These are phyloP conservation scores for Phocoena phocoena DNA, from an alignment of 2,113 vertebrate species.

Conservation along the genomic window DNA sequence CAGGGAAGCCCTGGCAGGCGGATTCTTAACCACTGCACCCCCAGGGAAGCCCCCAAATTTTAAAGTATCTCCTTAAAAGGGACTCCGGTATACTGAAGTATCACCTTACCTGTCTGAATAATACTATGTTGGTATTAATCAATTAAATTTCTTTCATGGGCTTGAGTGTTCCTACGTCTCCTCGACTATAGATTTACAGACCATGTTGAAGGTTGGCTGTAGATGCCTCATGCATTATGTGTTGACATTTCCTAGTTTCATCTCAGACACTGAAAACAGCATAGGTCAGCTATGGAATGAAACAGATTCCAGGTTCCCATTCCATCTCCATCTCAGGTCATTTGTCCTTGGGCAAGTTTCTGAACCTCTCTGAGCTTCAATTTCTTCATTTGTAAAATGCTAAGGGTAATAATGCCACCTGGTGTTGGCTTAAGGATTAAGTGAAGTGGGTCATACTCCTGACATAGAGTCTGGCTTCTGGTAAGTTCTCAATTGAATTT, in stretches of 20 bases:
- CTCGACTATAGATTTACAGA: not conserved
- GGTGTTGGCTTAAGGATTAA: not conserved
- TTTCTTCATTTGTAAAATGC: not conserved
- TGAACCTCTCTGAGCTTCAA: not conserved
- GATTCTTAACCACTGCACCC: too few relatives aligned
- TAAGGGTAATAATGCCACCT: not conserved
- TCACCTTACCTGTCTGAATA: not conserved
- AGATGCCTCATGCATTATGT: not conserved
- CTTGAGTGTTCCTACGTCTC: not conserved
- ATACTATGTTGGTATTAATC: not conserved
- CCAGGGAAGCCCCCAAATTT: not conserved
- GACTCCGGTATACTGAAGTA: not conserved
- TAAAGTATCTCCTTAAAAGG: not conserved
- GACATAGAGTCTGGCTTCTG: not conserved
- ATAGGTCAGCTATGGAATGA: not conserved
- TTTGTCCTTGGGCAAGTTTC: not conserved
- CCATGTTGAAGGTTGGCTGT: not conserved
- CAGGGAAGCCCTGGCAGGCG: too few relatives aligned
- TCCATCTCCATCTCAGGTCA: not conserved
- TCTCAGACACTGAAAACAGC: not conserved
- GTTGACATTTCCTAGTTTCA: constrained; percentile 13
- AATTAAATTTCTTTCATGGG: not conserved
- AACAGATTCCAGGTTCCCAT: not conserved
- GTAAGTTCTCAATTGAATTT: not conserved
- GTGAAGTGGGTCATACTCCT: not conserved